Evolutionary conservation across 2,113 vertebrate genomes (phyloP), one percentile per base, ranked within the genome.

Genomic region (Clupea harengus): DNA sequence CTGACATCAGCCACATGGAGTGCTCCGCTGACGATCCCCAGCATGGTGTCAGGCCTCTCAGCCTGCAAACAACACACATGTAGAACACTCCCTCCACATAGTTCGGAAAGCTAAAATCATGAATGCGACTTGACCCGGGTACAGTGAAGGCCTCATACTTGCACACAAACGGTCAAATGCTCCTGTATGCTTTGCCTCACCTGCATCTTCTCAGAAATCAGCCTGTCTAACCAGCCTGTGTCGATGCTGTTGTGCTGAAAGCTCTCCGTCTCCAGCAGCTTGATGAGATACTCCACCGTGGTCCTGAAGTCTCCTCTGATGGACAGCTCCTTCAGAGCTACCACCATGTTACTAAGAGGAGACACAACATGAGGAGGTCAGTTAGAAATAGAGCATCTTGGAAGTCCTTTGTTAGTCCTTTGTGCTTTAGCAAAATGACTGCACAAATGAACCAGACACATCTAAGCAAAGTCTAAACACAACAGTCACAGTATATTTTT

Each of bases 141-240:
- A 39, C 39, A 39, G 39, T 39, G 39, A 39, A 39, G 39, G 39
- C 39, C 1, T 39, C 39, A 39, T 39, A 39, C 39, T 39, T 39
- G 39, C 39, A 39, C 39, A 39, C 39, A 39, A 39, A 39, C 60
- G 17, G 22, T 60, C 22, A 60, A 39, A 78, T 15, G 7, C 28
- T 78, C 4, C 72, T 32, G 28, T 11, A 78, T 3, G 8, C 10
- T 15, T 11, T 1, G 28, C 52, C 9, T 45, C 88, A 99, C 98
- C 98, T 99, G 98, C 89, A 99, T 98, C 96, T 99, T 99, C 94
- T 99, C 98, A 0, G 98, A 95, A 86, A 99, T 99, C 1, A 99
- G 96, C 83, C 97, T 95, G 89, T 99, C 98, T 91, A 99, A 90
- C 98, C 98, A 99, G 92, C 98, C 98, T 0, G 98, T 99, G 91